Percentiles rank a stretch among this genome's conserved stretches.
phyloP scores from a whole-genome alignment of 2,888 invertebrate genomes.

The Caenorhabditis becei region DNA sequence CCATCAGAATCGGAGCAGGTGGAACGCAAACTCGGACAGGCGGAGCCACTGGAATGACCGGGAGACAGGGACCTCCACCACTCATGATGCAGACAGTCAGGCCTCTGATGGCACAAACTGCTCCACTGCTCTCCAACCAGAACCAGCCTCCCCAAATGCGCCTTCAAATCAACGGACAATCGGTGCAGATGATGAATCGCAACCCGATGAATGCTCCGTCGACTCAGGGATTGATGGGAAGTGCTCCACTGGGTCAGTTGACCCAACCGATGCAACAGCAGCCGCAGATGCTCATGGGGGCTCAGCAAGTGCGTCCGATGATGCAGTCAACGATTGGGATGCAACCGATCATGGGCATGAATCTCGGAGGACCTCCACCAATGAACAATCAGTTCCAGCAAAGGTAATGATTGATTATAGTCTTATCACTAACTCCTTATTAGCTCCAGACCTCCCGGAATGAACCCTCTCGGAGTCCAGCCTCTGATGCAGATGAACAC shows the following conservation, averaged over 20 bases:
- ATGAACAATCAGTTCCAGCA: slow-evolving; percentile 46
- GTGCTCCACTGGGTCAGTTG: slow-evolving; percentile 32
- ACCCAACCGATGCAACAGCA: slow-evolving; percentile 42
- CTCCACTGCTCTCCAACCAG: slow-evolving; percentile 2
- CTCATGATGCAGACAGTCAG: slow-evolving; percentile 55
- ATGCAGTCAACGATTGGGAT: slow-evolving; percentile 36
- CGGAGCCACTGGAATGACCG: slow-evolving; percentile 27
- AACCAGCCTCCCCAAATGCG: slow-evolving; percentile 48
- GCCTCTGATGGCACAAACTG: slow-evolving; percentile 34
- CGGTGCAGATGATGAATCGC: slow-evolving; percentile 47
- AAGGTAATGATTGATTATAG: slow-evolving; percentile 17
- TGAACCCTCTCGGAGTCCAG: slow-evolving; percentile 52
- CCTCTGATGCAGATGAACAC: slow-evolving; percentile 61
- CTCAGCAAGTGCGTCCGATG: slow-evolving; percentile 38
- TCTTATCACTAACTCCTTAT: slow-evolving; percentile 5
- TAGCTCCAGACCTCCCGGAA: slow-evolving; percentile 55
- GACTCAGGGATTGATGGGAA: slow-evolving; percentile 43
- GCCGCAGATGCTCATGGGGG: slow-evolving; percentile 44
- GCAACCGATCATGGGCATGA: slow-evolving; percentile 53
- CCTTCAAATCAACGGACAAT: slow-evolving; percentile 56
- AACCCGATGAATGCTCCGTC: slow-evolving; percentile 25
- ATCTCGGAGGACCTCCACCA: slow-evolving; percentile 45
- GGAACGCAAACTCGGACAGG: not conserved
- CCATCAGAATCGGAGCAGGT: slow-evolving; percentile 74
- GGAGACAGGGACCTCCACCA: slow-evolving; percentile 50